Evolutionary conservation across 2,797 vertebrate species (phyloP).

Genomic region (Sorex maritimensis): DNA sequence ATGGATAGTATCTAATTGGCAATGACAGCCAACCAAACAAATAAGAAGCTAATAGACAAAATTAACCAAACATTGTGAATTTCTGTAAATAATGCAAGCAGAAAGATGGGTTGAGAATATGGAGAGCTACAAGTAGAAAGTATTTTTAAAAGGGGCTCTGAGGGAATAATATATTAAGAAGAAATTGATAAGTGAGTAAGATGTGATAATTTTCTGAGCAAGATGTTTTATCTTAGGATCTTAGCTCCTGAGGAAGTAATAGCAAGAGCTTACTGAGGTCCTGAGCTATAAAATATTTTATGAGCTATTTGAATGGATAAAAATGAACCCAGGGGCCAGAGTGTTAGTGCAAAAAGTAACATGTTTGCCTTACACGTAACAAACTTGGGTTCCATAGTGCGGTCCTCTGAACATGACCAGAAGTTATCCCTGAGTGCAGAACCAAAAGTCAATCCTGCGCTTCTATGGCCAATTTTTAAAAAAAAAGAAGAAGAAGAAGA

Average conservation of each 20-base stretch:
- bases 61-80: not conserved
- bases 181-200: slow-evolving; percentile 14
- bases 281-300: not conserved
- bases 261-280: not conserved
- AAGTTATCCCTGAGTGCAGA: no score
- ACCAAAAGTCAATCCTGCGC: no score
- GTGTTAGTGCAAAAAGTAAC: no score
- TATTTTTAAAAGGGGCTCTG: not conserved
- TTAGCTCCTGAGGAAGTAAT: not conserved
- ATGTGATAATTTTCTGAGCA: not conserved
- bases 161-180: not conserved
- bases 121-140: not conserved
- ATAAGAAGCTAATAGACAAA: slow-evolving; percentile 44
- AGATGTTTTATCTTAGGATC: not conserved
- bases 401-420: no score
- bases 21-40: slow-evolving; percentile 14
- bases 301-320: slow-evolving; percentile 13
- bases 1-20: not conserved
- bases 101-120: not conserved
- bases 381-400: no score
- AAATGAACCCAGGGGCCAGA: not conserved
- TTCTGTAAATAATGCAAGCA: slow-evolving; percentile 12
- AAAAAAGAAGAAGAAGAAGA: no score
- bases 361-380: no score
- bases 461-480: no score